Conservation (phyloP, 2,888 invertebrate species). For the Tipula helvola region DNA sequence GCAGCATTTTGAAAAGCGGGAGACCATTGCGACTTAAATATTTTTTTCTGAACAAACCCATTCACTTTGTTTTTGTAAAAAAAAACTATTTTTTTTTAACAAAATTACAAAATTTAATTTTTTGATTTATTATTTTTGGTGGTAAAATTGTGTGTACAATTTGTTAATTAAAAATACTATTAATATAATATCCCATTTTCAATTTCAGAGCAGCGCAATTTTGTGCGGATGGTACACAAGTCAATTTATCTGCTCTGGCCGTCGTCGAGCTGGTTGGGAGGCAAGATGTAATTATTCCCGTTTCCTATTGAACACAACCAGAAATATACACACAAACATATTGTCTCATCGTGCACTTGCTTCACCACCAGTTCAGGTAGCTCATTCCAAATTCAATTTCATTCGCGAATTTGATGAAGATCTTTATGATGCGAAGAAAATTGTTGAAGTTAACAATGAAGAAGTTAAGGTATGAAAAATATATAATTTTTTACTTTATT, state of each 20-base stretch:
- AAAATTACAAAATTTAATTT: too few species aligned
- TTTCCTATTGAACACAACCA: conserved; percentile 16
- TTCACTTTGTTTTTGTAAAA: too few species aligned
- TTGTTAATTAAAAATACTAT: too few species aligned
- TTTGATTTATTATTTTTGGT: too few species aligned
- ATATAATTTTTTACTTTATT: not conserved
- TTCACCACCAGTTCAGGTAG: conserved; percentile 12
- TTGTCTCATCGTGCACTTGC: conserved; percentile 14
- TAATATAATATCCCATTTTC: conserved; percentile 11
- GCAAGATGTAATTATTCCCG: conserved; percentile 15
- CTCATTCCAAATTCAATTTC: not conserved
- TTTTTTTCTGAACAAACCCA: too few species aligned
- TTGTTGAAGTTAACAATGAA: not conserved
- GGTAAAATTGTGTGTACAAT: too few species aligned
- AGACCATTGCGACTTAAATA: too few species aligned
- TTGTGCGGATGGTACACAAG: conserved; percentile 51
- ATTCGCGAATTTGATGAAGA: not conserved
- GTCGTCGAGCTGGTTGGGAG: conserved; percentile 19
- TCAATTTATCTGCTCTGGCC: conserved; percentile 38
- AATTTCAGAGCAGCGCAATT: conserved; percentile 44
- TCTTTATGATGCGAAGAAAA: not conserved
- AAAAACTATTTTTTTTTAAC: too few species aligned
- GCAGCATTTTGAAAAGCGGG: too few species aligned
- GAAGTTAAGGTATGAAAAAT: not conserved
- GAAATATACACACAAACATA: conserved; percentile 17